Conservation (phyloP, 2,113 vertebrate species). For the Prunella fulvescens region DNA sequence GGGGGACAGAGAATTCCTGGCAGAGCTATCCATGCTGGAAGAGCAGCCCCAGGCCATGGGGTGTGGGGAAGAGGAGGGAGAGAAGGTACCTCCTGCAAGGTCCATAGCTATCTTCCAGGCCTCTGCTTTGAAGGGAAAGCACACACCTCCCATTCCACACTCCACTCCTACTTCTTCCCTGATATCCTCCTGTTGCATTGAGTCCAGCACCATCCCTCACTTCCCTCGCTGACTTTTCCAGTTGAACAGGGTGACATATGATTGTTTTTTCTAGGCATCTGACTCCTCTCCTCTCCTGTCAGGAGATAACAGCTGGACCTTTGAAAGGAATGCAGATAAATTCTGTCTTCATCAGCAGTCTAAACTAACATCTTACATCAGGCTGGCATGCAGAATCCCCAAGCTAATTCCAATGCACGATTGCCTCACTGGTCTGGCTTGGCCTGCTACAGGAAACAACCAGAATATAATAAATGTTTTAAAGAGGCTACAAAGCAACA, state of each 20-base stretch:
- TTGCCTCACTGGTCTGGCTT: background rate
- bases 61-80: no score
- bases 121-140: background rate
- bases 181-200: background rate
- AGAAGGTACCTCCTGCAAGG: background rate
- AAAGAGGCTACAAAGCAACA: background rate
- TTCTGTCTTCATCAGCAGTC: background rate
- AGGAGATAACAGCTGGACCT: background rate
- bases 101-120: background rate
- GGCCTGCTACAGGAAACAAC: background rate
- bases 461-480: background rate
- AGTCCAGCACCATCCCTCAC: background rate
- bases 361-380: background rate
- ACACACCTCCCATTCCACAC: background rate
- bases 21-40: accelerated
- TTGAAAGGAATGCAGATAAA: background rate
- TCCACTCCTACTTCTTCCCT: background rate
- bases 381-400: background rate
- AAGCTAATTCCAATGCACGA: background rate
- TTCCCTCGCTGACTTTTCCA: background rate
- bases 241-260: background rate
- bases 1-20: background rate
- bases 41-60: accelerated
- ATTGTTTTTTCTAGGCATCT: background rate
- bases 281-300: background rate